A percentile compares a stretch with the other conserved stretches of the same genome.
phyloP scores from a whole-genome alignment of 2,113 vertebrate species.

The Phylloscopus whistleri region DNA sequence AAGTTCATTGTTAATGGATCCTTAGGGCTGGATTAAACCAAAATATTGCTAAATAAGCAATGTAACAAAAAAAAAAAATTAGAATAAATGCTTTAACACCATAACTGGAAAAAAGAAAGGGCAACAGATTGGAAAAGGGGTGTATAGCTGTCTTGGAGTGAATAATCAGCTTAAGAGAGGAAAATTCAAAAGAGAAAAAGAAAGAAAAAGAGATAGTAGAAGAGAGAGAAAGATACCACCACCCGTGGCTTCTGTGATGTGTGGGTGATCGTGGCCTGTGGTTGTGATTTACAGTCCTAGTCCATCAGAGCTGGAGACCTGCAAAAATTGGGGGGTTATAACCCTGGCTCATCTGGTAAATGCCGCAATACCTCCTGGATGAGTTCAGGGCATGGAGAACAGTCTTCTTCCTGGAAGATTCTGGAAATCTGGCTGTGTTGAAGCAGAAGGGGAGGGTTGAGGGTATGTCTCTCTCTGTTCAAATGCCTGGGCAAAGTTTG shows the following conservation, averaged over 20 bases:
- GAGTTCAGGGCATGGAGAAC: background rate
- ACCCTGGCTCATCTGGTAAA: background rate
- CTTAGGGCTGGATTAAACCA: background rate
- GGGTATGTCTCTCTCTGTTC: too few species aligned
- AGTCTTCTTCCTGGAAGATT: background rate
- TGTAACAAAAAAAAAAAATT: background rate
- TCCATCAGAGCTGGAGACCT: background rate
- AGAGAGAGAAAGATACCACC: background rate
- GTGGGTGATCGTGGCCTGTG: accelerated
- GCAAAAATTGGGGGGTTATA: accelerated
- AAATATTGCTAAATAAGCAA: background rate
- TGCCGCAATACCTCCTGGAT: background rate
- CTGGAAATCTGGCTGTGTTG: background rate
- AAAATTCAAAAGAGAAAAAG: background rate
- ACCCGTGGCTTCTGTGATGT: accelerated
- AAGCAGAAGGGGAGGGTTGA: accelerated
- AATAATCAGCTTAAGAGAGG: background rate
- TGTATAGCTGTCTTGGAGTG: background rate
- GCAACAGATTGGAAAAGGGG: background rate
- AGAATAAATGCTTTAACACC: background rate
- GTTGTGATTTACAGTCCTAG: background rate
- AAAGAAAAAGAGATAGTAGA: background rate
- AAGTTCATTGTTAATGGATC: background rate
- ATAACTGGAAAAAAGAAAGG: background rate
- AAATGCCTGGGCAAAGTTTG: background rate